These are phyloP conservation scores for Onychomys leucogaster DNA, from an alignment of 2,797 vertebrate species.

Conservation along the genomic window DNA sequence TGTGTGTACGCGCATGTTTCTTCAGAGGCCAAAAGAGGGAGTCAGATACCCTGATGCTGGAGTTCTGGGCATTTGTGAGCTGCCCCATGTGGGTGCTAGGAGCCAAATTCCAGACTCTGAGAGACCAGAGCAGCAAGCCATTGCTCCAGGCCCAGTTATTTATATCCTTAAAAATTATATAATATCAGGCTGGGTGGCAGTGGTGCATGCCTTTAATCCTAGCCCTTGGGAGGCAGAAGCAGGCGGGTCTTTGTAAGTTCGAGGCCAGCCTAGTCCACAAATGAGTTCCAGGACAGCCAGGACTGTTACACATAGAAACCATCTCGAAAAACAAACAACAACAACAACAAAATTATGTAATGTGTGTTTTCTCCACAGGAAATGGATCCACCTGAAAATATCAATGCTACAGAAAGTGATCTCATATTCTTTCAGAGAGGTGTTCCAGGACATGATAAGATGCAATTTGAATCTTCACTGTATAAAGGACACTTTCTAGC, in stretches of 20 bases:
- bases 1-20: background rate
- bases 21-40: background rate
- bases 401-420: conserved; percentile 66
- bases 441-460: conserved; percentile 68
- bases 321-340: background rate
- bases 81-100: background rate
- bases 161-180: conserved; percentile 21
- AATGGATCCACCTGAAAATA: conserved; percentile 67
- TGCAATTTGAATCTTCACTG: conserved; percentile 77
- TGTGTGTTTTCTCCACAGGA: conserved; percentile 70
- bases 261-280: background rate
- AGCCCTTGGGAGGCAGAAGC: background rate
- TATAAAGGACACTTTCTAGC: conserved; percentile 78
- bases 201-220: background rate
- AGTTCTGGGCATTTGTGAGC: background rate
- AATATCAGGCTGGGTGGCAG: background rate
- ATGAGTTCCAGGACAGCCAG: background rate
- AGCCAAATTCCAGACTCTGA: background rate
- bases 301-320: background rate
- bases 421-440: conserved; percentile 77
- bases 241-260: background rate
- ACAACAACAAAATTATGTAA: background rate
- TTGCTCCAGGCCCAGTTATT: background rate
- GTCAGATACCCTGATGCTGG: background rate
- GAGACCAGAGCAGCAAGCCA: background rate